Evolutionary conservation across 2,113 vertebrate species (phyloP), one percentile per base, ranked within the genome.

Genomic region (Hystrix cristata): DNA sequence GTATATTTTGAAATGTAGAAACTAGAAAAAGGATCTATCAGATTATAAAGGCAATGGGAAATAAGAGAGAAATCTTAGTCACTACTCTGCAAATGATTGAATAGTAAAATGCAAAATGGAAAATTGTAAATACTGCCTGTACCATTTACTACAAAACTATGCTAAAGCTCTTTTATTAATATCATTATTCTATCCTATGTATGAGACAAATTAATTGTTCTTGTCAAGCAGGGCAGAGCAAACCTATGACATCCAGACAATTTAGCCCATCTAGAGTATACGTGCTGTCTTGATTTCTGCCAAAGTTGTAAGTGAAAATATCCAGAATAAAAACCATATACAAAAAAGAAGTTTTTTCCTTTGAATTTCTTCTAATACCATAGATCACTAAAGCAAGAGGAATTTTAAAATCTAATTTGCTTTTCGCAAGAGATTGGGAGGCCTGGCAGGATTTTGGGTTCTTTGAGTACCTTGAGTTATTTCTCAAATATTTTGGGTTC

Each of bases 401-500:
- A 97, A 95, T 95, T 96, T 96, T 46, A 93, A 98, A 85, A 94
- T 97, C 85, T 92, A 97, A 98, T 97, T 97, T 96, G 94, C 72
- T 95, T 97, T 95, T 89, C 95, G 82, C 82, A 57, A 95, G 88
- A 78, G 79, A 95, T 88, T 94, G 71, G 86, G 64, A 80, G 96
- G 57, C 5, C 94, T 96, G 96, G 90, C 84, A 97, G 64, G 82
- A 97, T 96, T 95, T 95, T 0, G 78, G 59, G 87, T 94, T 98
- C 95, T 95, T 97, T 5, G 18, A 95, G 72, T 91, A 83, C 97
- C 94, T 88, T 86, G 96, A 97, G 85, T 92, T 97, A 98, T 97
- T 97, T 97, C 94, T 97, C 94, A 97, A 96, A 97, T 98, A 97
- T 96, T 97, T 98, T 96, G 97, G 92, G 96, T 97, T 97, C 97